phyloP scores from a whole-genome alignment of 2,113 vertebrate genomes.

The Anolis sagrei region DNA sequence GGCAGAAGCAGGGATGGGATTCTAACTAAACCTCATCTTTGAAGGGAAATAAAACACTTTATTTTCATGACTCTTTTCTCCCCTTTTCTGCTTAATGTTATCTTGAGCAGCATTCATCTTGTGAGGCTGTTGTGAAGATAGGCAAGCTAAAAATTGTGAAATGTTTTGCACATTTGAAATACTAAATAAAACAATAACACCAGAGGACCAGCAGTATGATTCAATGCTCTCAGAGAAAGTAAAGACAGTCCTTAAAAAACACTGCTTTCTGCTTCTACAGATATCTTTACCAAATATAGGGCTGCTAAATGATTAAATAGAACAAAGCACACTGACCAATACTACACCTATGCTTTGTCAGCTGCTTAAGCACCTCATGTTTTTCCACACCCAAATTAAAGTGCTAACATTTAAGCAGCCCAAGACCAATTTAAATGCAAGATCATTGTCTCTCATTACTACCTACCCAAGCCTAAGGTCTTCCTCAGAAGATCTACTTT shows the following conservation, averaged over 20 bases:
- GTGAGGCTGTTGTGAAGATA: slow-evolving; percentile 6
- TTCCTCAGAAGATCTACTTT: neutral
- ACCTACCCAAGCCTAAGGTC: neutral
- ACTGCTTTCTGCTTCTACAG: neutral
- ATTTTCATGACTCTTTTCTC: slow-evolving; percentile 25
- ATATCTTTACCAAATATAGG: neutral
- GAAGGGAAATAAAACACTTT: slow-evolving; percentile 55
- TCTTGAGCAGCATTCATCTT: slow-evolving; percentile 39
- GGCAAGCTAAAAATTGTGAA: slow-evolving; percentile 6
- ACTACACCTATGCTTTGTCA: neutral
- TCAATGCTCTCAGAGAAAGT: neutral
- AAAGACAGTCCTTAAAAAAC: neutral
- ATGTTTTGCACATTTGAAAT: neutral
- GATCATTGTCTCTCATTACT: neutral
- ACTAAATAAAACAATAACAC: neutral
- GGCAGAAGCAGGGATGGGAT: slow-evolving; percentile 48
- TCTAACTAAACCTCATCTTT: slow-evolving; percentile 50
- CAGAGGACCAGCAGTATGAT: neutral
- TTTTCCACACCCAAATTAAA: neutral
- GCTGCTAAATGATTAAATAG: neutral
- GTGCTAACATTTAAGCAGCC: neutral
- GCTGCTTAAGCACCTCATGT: no score
- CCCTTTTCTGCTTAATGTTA: slow-evolving; percentile 17
- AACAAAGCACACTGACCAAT: neutral
- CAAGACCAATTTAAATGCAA: neutral